Evolutionary conservation across 2,797 vertebrate genomes (phyloP).

Genomic region (Pogonophryne albipinna): DNA sequence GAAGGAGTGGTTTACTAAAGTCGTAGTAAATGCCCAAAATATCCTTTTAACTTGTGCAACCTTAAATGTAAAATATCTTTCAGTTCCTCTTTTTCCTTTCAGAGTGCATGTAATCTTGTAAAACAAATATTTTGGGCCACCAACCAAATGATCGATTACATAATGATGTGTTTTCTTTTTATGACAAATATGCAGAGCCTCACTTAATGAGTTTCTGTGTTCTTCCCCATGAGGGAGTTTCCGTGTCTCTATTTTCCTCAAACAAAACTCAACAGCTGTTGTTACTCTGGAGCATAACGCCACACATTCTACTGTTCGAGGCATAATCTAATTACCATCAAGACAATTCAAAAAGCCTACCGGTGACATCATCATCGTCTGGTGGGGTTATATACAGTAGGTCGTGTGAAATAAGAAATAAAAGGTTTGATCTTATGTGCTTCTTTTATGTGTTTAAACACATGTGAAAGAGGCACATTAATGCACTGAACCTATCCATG

Average conservation of each 20-base stretch:
- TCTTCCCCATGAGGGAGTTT: background rate
- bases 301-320: background rate
- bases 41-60: background rate
- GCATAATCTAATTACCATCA: constrained; percentile 23
- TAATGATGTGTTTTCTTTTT: background rate
- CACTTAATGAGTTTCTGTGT: background rate
- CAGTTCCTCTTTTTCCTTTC: background rate
- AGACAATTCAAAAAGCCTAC: background rate
- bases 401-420: background rate
- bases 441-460: too few species aligned
- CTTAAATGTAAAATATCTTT: background rate
- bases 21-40: background rate
- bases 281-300: background rate
- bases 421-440: background rate
- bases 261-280: background rate
- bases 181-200: background rate
- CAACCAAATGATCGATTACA: background rate
- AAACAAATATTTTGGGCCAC: too few species aligned
- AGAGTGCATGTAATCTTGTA: too few species aligned
- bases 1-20: background rate
- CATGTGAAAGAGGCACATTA: too few species aligned
- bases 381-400: constrained; percentile 11
- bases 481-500: background rate
- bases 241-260: background rate
- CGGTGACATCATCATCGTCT: background rate